Evolutionary conservation across 1,140 invertebrate genomes (phyloP).

Genomic region (Drosophila oshimai): DNA sequence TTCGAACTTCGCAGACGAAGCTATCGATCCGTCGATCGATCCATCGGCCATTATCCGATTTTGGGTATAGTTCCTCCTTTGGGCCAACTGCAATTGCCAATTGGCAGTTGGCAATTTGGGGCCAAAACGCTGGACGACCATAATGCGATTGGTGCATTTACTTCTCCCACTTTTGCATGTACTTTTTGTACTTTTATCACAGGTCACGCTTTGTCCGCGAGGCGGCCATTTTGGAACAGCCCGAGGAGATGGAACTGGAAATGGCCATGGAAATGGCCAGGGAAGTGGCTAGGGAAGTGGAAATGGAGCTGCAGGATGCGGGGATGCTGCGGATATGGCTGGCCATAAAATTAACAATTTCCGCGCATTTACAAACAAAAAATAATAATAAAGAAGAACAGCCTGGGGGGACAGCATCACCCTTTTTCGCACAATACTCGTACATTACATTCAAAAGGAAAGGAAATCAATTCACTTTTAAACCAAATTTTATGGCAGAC

Average conservation of each 20-base stretch:
- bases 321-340: conserved; percentile 53
- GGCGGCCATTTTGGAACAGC: conserved; percentile 68
- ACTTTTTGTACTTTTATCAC: no score
- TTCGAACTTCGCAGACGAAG: neutral
- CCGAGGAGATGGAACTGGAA: neutral
- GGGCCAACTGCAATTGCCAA: conserved; percentile 53
- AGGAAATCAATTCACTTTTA: conserved; percentile 7
- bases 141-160: conserved; percentile 81
- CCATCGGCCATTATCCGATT: conserved; percentile 39
- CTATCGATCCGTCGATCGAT: conserved; percentile 21
- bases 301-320: conserved; percentile 20
- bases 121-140: conserved; percentile 71
- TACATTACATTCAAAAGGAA: neutral
- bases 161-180: conserved; percentile 49
- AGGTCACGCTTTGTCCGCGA: conserved; percentile 22
- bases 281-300: neutral
- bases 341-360: conserved; percentile 78
- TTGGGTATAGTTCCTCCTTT: neutral
- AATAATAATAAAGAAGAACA: neutral
- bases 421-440: neutral
- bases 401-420: neutral
- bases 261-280: conserved; percentile 7
- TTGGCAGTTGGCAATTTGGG: conserved; percentile 63
- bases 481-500: conserved; percentile 7
- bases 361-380: conserved; percentile 66